Percentiles rank a stretch among this genome's conserved stretches.
Conservation (phyloP, 2,888 invertebrate genomes). For the Apamea crenata region DNA sequence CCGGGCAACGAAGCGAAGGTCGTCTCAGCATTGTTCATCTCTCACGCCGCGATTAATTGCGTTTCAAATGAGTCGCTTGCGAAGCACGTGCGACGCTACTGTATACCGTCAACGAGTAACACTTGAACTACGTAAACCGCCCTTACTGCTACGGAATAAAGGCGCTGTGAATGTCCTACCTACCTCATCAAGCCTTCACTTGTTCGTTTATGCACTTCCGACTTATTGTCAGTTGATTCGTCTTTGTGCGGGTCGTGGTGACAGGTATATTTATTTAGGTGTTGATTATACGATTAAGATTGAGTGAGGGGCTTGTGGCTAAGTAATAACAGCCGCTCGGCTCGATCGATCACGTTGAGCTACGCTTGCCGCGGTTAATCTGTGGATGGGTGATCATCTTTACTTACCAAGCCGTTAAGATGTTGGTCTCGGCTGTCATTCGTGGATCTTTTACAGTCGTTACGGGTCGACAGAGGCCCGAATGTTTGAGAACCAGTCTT, state of each 20-base stretch:
- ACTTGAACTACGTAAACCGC: neutral
- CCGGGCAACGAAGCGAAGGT: slow-evolving; percentile 55
- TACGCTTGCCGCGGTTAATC: too few species aligned
- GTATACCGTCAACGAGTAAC: slow-evolving; percentile 27
- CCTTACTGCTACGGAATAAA: slow-evolving; percentile 15
- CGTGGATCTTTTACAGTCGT: neutral
- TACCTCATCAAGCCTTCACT: slow-evolving; percentile 29
- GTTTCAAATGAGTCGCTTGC: slow-evolving; percentile 40
- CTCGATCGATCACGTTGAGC: neutral
- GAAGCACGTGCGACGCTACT: slow-evolving; percentile 35
- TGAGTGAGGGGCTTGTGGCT: neutral
- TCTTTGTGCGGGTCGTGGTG: slow-evolving; percentile 25
- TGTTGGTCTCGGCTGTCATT: neutral
- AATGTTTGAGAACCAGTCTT: too few species aligned
- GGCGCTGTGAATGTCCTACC: neutral
- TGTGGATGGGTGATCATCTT: too few species aligned
- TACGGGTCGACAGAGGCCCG: too few species aligned
- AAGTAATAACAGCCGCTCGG: neutral
- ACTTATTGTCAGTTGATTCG: slow-evolving; percentile 47
- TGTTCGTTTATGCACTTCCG: slow-evolving; percentile 53
- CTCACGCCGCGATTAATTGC: slow-evolving; percentile 54
- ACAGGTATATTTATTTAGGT: slow-evolving; percentile 33
- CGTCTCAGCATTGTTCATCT: slow-evolving; percentile 53
- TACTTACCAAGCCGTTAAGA: too few species aligned
- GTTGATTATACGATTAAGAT: slow-evolving; percentile 16